phyloP scores from a whole-genome alignment of 1,140 invertebrate genomes.

The Leptinotarsa undecemlineata region DNA sequence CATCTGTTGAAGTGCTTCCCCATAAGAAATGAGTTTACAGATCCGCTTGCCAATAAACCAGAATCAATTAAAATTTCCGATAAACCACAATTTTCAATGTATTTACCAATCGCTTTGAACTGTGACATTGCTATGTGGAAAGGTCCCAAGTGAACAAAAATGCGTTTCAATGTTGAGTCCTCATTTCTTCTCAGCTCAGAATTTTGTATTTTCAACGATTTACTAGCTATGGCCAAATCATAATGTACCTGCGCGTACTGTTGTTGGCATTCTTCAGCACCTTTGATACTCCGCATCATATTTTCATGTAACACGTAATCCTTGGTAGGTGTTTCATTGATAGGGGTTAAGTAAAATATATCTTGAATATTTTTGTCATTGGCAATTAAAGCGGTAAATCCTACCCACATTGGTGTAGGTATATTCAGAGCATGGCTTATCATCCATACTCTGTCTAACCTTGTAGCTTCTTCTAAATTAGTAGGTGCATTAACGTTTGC shows the following conservation, averaged over 20 bases:
- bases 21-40: slow-evolving; percentile 42
- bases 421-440: slow-evolving; percentile 25
- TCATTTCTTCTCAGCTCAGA: slow-evolving; percentile 36
- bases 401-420: slow-evolving; percentile 33
- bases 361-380: slow-evolving; percentile 29
- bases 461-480: slow-evolving; percentile 21
- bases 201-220: slow-evolving; percentile 51
- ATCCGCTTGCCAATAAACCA: slow-evolving; percentile 44
- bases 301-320: slow-evolving; percentile 33
- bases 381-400: slow-evolving; percentile 24
- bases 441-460: slow-evolving; percentile 24
- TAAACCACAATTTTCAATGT: slow-evolving; percentile 50
- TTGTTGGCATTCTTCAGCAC: slow-evolving; percentile 31
- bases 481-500: neutral
- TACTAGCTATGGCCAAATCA: slow-evolving; percentile 54
- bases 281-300: slow-evolving; percentile 30
- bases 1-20: slow-evolving; percentile 49
- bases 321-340: slow-evolving; percentile 39
- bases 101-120: slow-evolving; percentile 52
- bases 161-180: slow-evolving; percentile 39
- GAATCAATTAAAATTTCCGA: slow-evolving; percentile 33
- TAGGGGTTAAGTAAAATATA: slow-evolving; percentile 36
- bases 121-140: slow-evolving; percentile 53
- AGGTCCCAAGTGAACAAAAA: slow-evolving; percentile 52
- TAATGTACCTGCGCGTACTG: slow-evolving; percentile 43